Evolutionary conservation across 2,888 invertebrate species (phyloP), one percentile per base, ranked within the genome.

Genomic region (Drosophila longiperda): DNA sequence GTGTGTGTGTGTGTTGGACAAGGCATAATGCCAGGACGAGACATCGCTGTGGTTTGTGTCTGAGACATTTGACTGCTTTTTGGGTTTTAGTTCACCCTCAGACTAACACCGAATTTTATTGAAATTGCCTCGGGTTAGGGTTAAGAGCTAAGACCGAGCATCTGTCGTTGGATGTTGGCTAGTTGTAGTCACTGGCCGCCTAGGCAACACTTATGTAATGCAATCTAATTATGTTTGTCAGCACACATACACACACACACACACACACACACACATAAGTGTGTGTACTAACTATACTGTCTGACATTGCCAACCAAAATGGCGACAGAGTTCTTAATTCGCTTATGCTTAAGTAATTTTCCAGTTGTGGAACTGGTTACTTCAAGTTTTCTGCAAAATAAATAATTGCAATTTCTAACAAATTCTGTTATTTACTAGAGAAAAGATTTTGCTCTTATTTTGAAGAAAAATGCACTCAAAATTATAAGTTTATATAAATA

Each of bases 51-150:
- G 83, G 85, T 82, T 83, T 85, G 89, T 83, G 89, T 83, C 87
- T 86, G 87, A 86, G 85, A 86, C 85, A 83, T 86, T 86, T 76
- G 89, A 89, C 85, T 86, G 89, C 87, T 82, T 84, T 88, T 87
- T 76, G 78, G 83, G 77, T 48, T 67, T 69, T 63, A 65, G 54
- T 59, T 60, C 23, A 20, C 52, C 67, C 53, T 17, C 67, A 76
- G 61, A 85, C 67, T 59, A 69, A 63, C 72, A 55, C 68, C 75
- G 53, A 89, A 73, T 89, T 87, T 89, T 84, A 86, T 87, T 86
- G 84, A 86, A 89, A 87, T 89, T 87, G 80, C 80, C 79, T 65
- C 32, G 68, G 66, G 70, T 55, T 65, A 67, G 76, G 75, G 74
- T 72, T 69, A 69, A 75, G 73, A 72, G 68, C 50, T 61, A 48